Evolutionary conservation across 2,113 vertebrate species (phyloP).

Genomic region (Hippocampus barbouri): DNA sequence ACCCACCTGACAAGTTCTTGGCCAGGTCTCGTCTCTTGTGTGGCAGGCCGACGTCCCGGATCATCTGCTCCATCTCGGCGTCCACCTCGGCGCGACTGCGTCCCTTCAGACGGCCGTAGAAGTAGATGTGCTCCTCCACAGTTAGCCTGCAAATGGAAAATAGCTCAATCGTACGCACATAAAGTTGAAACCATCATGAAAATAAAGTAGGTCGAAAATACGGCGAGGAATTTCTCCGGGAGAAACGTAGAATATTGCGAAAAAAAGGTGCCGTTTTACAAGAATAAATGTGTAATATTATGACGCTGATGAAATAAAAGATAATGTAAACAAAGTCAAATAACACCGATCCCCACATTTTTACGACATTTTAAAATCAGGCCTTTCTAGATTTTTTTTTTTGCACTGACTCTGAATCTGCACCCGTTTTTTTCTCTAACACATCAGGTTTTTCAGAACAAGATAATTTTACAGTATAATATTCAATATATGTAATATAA

Average conservation of each 20-base stretch:
- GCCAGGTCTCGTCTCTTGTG: slow-evolving; percentile 84
- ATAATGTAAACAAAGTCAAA: neutral
- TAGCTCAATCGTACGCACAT: neutral
- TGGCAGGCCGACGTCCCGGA: slow-evolving; percentile 86
- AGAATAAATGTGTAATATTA: neutral
- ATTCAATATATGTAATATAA: too few species aligned
- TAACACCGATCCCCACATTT: too few species aligned
- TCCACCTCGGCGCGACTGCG: slow-evolving; percentile 77
- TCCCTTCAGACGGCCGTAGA: slow-evolving; percentile 91
- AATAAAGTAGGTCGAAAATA: neutral
- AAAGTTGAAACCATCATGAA: neutral
- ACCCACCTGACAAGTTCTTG: slow-evolving; percentile 82
- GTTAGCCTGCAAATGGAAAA: slow-evolving; percentile 76
- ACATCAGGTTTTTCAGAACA: too few species aligned
- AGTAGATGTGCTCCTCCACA: slow-evolving; percentile 97
- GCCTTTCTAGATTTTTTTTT: too few species aligned
- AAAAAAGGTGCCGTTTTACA: neutral
- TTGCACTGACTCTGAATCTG: too few species aligned
- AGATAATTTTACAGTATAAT: too few species aligned
- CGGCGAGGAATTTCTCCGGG: neutral
- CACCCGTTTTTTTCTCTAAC: too few species aligned
- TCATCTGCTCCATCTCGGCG: slow-evolving; percentile 89
- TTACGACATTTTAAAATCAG: too few species aligned
- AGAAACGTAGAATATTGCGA: neutral
- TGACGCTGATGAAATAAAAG: neutral